Evolutionary conservation across 1,140 invertebrate genomes (phyloP), one percentile per base, ranked within the genome.

Genomic region (Drosophila persimilis): DNA sequence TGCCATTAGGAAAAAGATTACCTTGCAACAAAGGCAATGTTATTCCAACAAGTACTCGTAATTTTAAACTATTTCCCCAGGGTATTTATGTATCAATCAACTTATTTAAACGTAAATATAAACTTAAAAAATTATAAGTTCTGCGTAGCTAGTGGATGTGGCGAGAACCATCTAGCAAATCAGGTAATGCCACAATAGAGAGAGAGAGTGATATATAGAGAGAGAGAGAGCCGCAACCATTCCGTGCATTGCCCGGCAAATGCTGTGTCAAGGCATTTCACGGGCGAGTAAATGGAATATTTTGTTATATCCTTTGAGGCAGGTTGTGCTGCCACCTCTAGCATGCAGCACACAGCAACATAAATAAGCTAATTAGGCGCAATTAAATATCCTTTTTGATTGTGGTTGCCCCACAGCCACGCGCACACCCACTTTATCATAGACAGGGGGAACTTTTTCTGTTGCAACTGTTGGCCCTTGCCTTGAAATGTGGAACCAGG

Each of bases 381-480:
- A 86, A 85, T 85, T 85, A 86, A 85, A 85, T 85, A 85, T 85
- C 81, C 81, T 78, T 86, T 85, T 85, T 85, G 81, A 85, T 86
- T 85, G 81, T 65, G 81, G 81, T 71, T 85, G 64, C 50, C 60
- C 43, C 75, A 66, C 58, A 57, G 47, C 11, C 57, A 39, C 48
- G 15, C 53, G 8, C 39, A 50, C 44, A 52, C 39, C 39, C 57
- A 24, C 51, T 15, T 59, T 22, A 51, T 24, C 75, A 61, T 57
- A 73, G 46, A 51, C 46, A 56, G 52, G 59, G 55, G 53, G 45
- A 47, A 60, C 86, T 77, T 61, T 85, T 85, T 86, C 86, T 85
- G 81, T 65, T 85, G 77, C 81, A 80, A 74, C 81, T 86, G 63
- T 64, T 47, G 48, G 69, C 77, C 78, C 48, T 73, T 71, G 67